These are phyloP conservation scores for Pachypeltis micranthus DNA, from an alignment of 1,140 invertebrate species.

Conservation along the genomic window DNA sequence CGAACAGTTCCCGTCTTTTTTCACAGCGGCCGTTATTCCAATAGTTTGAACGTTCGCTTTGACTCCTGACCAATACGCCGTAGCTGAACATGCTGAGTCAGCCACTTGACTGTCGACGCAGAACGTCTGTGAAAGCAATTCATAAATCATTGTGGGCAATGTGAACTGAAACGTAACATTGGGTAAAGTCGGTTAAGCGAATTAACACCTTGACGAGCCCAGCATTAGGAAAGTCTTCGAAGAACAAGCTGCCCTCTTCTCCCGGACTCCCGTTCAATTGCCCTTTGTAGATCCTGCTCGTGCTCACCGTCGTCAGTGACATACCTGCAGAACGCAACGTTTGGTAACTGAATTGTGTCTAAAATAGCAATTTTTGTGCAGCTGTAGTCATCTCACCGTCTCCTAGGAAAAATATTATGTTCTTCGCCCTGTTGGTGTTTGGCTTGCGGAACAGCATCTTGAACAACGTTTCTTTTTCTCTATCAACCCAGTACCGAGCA, in stretches of 20 bases:
- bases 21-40: slow-evolving; percentile 57
- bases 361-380: too few relatives aligned
- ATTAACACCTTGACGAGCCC: slow-evolving; percentile 55
- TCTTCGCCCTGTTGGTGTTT: slow-evolving; percentile 42
- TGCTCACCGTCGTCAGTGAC: slow-evolving; percentile 55
- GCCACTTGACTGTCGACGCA: slow-evolving; percentile 67
- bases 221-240: slow-evolving; percentile 62
- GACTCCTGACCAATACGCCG: slow-evolving; percentile 71
- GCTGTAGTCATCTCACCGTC: slow-evolving; percentile 47
- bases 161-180: too few relatives aligned
- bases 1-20: slow-evolving; percentile 41
- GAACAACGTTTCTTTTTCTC: background rate
- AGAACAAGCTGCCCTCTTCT: slow-evolving; percentile 49
- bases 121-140: slow-evolving; percentile 63
- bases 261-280: slow-evolving; percentile 39
- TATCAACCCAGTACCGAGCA: background rate
- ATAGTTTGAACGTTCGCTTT: slow-evolving; percentile 65
- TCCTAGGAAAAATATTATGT: slow-evolving; percentile 61
- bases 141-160: too few relatives aligned
- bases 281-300: slow-evolving; percentile 51
- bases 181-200: too few relatives aligned
- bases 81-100: slow-evolving; percentile 71
- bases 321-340: slow-evolving; percentile 42
- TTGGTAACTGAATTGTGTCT: too few relatives aligned
- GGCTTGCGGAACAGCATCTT: background rate